phyloP scores from a whole-genome alignment of 2,888 invertebrate species.

The Harpagoxenus sublaevis region DNA sequence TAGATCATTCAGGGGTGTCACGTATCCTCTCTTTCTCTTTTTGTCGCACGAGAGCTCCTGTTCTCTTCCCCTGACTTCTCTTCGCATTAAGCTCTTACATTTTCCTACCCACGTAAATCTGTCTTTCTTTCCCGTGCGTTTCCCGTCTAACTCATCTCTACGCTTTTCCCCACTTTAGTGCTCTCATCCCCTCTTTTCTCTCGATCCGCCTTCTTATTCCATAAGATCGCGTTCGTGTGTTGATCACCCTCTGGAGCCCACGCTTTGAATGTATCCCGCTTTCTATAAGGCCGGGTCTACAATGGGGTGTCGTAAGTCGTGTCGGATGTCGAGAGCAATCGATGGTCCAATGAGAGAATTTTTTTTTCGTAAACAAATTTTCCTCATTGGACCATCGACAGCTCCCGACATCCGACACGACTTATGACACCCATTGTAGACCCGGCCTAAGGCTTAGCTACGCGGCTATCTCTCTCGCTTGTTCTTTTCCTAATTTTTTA shows the following conservation, averaged over 20 bases:
- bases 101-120: not conserved
- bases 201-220: slow-evolving; percentile 19
- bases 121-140: not conserved
- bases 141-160: not conserved
- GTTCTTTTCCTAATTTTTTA: not conserved
- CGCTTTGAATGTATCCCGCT: not conserved
- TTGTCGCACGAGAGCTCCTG: not conserved
- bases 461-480: not conserved
- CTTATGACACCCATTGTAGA: too few relatives aligned
- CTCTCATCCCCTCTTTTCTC: slow-evolving; percentile 6
- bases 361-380: too few relatives aligned
- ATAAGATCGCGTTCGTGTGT: not conserved
- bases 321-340: too few relatives aligned
- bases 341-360: too few relatives aligned
- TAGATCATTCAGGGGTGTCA: not conserved
- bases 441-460: not conserved
- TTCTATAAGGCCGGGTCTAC: not conserved
- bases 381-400: too few relatives aligned
- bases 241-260: not conserved
- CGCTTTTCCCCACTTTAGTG: not conserved
- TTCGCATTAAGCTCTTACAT: not conserved
- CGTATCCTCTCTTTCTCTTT: slow-evolving; percentile 5
- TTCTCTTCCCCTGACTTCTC: slow-evolving; percentile 2
- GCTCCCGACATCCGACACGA: too few relatives aligned
- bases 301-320: too few relatives aligned